These are phyloP conservation scores for Maniola hyperantus DNA, from an alignment of 2,888 invertebrate species.

Conservation along the genomic window DNA sequence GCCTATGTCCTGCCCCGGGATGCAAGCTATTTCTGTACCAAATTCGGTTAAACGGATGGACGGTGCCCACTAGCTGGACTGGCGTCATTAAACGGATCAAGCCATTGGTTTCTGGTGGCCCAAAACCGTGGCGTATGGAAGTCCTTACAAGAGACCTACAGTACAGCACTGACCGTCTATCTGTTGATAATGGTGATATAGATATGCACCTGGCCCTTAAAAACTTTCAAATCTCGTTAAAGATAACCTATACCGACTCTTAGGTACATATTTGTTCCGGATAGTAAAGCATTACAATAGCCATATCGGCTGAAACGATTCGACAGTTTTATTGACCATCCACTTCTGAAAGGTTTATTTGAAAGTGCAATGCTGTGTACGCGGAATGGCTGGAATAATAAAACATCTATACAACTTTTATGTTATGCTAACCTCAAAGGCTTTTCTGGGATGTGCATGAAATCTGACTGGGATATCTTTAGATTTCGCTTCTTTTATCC, in stretches of 20 bases:
- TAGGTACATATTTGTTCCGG: constrained; percentile 11
- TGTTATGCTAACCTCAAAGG: constrained; percentile 46
- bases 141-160: too few relatives aligned
- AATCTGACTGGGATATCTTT: neutral
- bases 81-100: too few relatives aligned
- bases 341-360: constrained; percentile 53
- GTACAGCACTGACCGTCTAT: too few relatives aligned
- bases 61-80: too few relatives aligned
- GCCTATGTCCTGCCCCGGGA: too few relatives aligned
- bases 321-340: constrained; percentile 64
- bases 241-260: neutral
- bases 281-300: constrained; percentile 32
- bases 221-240: neutral
- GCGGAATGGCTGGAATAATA: constrained; percentile 63
- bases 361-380: constrained; percentile 70
- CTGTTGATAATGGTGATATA: too few relatives aligned
- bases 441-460: constrained; percentile 25
- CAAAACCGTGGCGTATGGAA: too few relatives aligned
- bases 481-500: neutral
- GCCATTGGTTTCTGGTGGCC: too few relatives aligned
- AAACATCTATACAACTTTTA: constrained; percentile 65
- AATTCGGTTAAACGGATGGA: too few relatives aligned
- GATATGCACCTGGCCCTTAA: too few relatives aligned
- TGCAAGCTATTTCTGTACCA: too few relatives aligned
- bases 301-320: constrained; percentile 32